Evolutionary conservation across 2,113 vertebrate species (phyloP), one percentile per base, ranked within the genome.

Genomic region (Ifrita kowaldi): DNA sequence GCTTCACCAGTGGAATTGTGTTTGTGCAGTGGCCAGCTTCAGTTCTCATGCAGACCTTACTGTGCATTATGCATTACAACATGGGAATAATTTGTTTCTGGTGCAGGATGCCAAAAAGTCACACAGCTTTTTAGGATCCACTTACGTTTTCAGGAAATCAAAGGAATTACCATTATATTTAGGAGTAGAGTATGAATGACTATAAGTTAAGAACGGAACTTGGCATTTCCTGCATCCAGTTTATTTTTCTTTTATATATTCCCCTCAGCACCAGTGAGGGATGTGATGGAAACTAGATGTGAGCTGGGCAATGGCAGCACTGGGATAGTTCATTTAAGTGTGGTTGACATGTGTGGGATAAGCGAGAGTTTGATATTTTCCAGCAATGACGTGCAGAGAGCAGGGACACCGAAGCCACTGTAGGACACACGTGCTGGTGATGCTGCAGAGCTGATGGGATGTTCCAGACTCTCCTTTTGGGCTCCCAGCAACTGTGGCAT

Each of bases 11-110:
- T 46, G 41, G 88, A 95, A 94, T 93, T 97, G 93, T 94, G 53
- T 96, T 96, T 95, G 96, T 94, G 95, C 93, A 94, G 80, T 35
- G 92, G 93, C 73, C 90, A 97, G 83, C 84, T 93, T 53, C 65
- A 53, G 9, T 82, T 93, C 90, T 93, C 92, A 92, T 78, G 73
- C 71, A 92, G 82, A 83, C 52, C 71, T 92, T 46, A 16, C 69
- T 75, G 83, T 67, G 56, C 39, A 12, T 82, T 81, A 75, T 49
- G 69, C 83, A 57, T 92, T 90, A 89, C 86, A 95, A 68, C 85
- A 78, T 84, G 90, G 79, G 86, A 90, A 96, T 81, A 49, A 64
- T 60, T 78, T 53, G 26, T 56, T 81, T 92, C 68, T 90, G 60
- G n/a, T 89, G 52, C 64, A 87, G 65, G 67, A 69, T 94, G 94